Conservation (phyloP, 92 coral and sea anemone genomes). For the Zoanthus sansibaricus region DNA sequence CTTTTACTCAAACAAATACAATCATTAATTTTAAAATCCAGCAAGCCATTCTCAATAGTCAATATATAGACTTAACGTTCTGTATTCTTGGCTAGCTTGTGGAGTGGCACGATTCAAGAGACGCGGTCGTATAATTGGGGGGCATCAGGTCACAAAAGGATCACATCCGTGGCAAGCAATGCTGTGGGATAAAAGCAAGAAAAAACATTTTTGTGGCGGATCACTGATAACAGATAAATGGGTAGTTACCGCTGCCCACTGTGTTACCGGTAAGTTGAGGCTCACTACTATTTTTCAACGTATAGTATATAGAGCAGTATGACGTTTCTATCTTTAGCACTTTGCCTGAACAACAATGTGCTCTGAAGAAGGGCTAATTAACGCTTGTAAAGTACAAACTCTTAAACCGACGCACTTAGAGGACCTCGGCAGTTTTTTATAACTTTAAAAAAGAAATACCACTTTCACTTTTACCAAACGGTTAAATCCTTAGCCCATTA, state of each 20-base stretch:
- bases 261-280: constrained; percentile 67
- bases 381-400: no score
- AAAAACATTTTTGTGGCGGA: constrained; percentile 90
- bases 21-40: no score
- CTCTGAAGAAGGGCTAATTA: no score
- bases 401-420: no score
- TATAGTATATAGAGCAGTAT: neutral
- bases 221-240: constrained; percentile 81
- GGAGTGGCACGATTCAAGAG: constrained; percentile 18
- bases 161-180: constrained; percentile 92
- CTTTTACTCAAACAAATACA: no score
- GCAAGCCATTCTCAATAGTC: no score
- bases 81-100: neutral
- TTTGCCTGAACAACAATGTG: neutral
- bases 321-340: neutral
- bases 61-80: no score
- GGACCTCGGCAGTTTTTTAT: no score
- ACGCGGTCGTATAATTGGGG: constrained; percentile 78
- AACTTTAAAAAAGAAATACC: no score
- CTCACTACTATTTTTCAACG: neutral
- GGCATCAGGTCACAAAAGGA: constrained; percentile 80
- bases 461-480: no score
- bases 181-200: constrained; percentile 69
- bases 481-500: no score
- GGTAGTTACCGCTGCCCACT: constrained; percentile 96